Percentiles rank a stretch among this genome's conserved stretches.
These are phyloP conservation scores for Drosophila nigromelanica DNA, from an alignment of 1,140 invertebrate genomes.

Conservation along the genomic window DNA sequence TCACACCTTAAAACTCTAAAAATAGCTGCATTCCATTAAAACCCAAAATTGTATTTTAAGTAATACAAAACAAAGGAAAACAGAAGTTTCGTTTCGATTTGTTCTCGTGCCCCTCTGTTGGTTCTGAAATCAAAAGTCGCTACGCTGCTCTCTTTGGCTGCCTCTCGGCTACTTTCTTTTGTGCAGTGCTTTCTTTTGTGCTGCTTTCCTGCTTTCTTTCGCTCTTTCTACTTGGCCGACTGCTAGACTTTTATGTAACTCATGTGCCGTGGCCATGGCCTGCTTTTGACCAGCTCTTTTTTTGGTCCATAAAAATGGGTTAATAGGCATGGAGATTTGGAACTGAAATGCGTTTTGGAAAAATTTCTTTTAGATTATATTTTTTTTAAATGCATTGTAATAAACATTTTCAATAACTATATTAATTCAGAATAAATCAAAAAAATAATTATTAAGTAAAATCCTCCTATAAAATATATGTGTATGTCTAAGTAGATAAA, in stretches of 20 bases:
- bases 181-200: conserved; percentile 47
- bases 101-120: conserved; percentile 22
- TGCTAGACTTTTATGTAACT: conserved; percentile 56
- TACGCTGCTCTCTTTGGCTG: conserved; percentile 4
- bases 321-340: conserved; percentile 53
- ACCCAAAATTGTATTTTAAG: too few relatives aligned
- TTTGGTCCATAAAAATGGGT: conserved; percentile 72
- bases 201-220: conserved; percentile 52
- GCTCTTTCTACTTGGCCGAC: neutral
- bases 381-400: too few relatives aligned
- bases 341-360: conserved; percentile 27
- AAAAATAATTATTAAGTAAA: too few relatives aligned
- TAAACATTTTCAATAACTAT: too few relatives aligned
- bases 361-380: neutral
- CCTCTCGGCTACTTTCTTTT: conserved; percentile 43
- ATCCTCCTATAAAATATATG: too few relatives aligned
- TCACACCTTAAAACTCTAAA: too few relatives aligned
- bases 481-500: too few relatives aligned
- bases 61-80: neutral
- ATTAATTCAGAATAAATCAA: too few relatives aligned
- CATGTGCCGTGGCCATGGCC: conserved; percentile 59
- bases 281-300: conserved; percentile 55
- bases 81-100: neutral
- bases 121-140: conserved; percentile 74
- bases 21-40: too few relatives aligned